phyloP scores from a whole-genome alignment of 1,140 invertebrate species.

The Drosophila kepulauana region DNA sequence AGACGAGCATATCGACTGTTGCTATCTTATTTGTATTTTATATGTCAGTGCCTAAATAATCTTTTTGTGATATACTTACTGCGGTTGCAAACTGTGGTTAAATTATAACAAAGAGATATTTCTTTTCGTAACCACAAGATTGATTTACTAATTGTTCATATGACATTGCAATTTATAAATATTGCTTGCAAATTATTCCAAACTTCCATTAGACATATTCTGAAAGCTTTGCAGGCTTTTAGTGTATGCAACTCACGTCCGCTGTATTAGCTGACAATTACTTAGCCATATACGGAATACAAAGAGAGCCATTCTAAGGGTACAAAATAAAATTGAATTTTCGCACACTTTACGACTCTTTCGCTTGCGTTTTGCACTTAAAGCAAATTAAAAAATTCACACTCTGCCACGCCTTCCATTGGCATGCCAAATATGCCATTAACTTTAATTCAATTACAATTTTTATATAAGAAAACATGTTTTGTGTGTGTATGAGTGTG shows the following conservation, averaged over 20 bases:
- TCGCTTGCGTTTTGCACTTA: slow-evolving; percentile 54
- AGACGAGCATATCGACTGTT: too few species aligned
- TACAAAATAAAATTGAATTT: slow-evolving; percentile 69
- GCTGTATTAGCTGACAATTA: slow-evolving; percentile 50
- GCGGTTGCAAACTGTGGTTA: slow-evolving; percentile 7
- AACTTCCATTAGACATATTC: slow-evolving; percentile 3
- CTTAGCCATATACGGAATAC: slow-evolving; percentile 41
- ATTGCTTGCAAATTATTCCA: neutral
- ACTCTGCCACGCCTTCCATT: slow-evolving; percentile 28
- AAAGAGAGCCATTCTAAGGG: slow-evolving; percentile 38
- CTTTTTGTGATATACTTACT: neutral
- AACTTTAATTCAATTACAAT: slow-evolving; percentile 82
- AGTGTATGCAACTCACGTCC: slow-evolving; percentile 26
- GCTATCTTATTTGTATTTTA: too few species aligned
- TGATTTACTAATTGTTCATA: neutral
- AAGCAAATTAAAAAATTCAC: slow-evolving; percentile 71
- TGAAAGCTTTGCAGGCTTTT: neutral
- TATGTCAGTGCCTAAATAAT: too few species aligned
- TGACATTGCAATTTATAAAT: neutral
- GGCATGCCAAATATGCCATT: slow-evolving; percentile 80
- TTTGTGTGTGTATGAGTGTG: too few species aligned
- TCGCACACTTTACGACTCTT: slow-evolving; percentile 65
- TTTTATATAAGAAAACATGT: slow-evolving; percentile 59
- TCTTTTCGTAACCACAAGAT: neutral
- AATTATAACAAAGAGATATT: slow-evolving; percentile 10